Percentiles rank a stretch among this genome's conserved stretches.
phyloP scores from a whole-genome alignment of 64 coral and sea anemone species.

The Montipora capricornis region DNA sequence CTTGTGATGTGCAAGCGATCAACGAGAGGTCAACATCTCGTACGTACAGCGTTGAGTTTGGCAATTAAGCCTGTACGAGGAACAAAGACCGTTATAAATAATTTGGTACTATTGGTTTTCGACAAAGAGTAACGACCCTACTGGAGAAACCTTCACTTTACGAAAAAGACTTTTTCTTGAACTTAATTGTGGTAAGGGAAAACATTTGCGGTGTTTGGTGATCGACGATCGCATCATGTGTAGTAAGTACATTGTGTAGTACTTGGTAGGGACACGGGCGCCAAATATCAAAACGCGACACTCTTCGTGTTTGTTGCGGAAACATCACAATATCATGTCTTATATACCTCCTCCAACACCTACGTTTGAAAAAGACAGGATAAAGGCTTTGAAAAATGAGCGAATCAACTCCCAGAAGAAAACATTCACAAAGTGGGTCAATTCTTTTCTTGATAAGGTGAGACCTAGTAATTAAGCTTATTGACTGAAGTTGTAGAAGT shows the following conservation, averaged over 20 bases:
- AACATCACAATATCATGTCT: slow-evolving; percentile 65
- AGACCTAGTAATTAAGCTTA: neutral
- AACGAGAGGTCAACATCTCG: slow-evolving; percentile 6
- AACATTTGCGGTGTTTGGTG: neutral
- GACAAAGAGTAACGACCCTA: neutral
- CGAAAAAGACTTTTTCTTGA: neutral
- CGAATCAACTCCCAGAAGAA: slow-evolving; percentile 98
- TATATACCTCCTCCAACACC: slow-evolving; percentile 80
- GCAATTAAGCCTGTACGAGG: neutral
- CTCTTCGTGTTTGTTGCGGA: neutral
- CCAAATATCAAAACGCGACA: neutral
- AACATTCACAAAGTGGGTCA: slow-evolving; percentile 99
- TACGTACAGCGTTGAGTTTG: neutral
- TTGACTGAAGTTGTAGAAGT: too few relatives aligned
- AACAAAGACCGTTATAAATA: neutral
- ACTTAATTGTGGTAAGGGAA: neutral
- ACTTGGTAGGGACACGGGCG: neutral
- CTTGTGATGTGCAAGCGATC: slow-evolving; percentile 4
- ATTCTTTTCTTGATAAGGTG: slow-evolving; percentile 98
- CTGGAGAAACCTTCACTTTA: neutral
- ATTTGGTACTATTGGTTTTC: neutral
- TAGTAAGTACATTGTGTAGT: neutral
- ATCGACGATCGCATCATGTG: neutral
- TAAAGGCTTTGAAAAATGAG: slow-evolving; percentile 93
- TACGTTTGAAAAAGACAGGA: slow-evolving; percentile 97